Percentiles rank a stretch among this genome's conserved stretches.
Evolutionary conservation across 1,140 invertebrate genomes (phyloP).

Genomic region (Bilobella aurantiaca): DNA sequence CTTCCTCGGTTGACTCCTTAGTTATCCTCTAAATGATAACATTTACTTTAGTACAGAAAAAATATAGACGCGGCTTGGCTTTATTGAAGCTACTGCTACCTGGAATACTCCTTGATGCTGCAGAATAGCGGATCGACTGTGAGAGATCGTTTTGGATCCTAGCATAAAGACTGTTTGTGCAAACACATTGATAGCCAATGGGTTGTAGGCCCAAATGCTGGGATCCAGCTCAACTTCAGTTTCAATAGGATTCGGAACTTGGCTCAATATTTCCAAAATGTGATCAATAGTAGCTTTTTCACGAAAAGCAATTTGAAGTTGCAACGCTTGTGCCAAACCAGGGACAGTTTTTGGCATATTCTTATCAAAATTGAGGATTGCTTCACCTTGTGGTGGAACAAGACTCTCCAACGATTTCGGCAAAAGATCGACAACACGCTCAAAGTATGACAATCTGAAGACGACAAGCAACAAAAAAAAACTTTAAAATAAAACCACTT

Average conservation of each 20-base stretch:
- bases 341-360: conserved; percentile 62
- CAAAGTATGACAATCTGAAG: conserved; percentile 85
- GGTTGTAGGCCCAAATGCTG: conserved; percentile 53
- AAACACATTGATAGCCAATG: conserved; percentile 92
- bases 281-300: conserved; percentile 82
- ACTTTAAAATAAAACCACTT: neutral
- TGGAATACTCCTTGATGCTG: conserved; percentile 94
- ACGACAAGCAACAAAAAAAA: conserved; percentile 24
- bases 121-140: conserved; percentile 92
- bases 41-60: neutral
- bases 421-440: conserved; percentile 82
- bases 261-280: conserved; percentile 74
- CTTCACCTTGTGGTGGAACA: conserved; percentile 65
- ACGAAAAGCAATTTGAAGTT: conserved; percentile 71
- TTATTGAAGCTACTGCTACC: too few species aligned
- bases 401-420: conserved; percentile 77
- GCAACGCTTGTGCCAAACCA: conserved; percentile 70
- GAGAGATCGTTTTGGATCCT: conserved; percentile 93
- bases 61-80: too few species aligned
- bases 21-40: conserved; percentile 56
- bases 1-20: conserved; percentile 70
- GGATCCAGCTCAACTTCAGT: conserved; percentile 50
- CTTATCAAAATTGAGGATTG: conserved; percentile 72
- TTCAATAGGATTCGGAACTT: conserved; percentile 63
- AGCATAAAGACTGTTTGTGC: conserved; percentile 85